Base-by-base conservation (phyloP, 2,888 invertebrate genomes). In the Latrodectus hesperus region DNA sequence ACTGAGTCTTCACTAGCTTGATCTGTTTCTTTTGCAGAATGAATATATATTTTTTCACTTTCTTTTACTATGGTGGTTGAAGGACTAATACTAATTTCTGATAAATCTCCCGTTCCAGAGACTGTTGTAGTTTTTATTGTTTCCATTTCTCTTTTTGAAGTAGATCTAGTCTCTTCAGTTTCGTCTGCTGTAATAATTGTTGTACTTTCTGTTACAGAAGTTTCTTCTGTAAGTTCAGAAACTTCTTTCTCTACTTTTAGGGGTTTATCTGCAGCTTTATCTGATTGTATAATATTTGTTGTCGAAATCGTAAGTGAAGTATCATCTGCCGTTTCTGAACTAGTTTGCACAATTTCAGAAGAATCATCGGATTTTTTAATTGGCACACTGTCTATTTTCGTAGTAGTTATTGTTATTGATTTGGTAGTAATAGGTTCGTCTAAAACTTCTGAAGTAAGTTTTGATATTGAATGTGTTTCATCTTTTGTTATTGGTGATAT, bases 321-420 rank as follows among this genome's bases (percentile, higher is more conserved):
- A 11, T 71, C 52, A 52, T 51, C 51, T 4, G 8, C 16, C 17
- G 1, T 55, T 38, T 65, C 22, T 60, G 60, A 22, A 17, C 12
- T n/a, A n/a, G n/a, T 17, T 64, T 76, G 12, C 55, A 55, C 9
- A n/a, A 17, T 65, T 17, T 65, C n/a, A 17, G 65, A 17, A 10
- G 60, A 38, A 12, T 64, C 76, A 9, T 17, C 76, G 22, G 64
- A 60, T 17, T 60, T 68, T 78, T 70, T 60, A 71, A n/a, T 68
- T 49, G 38, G 38, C 4, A 6, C 38, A 38, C 38, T 38, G 0
- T 38, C 49, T 11, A 16, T 49, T 12, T 70, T 12, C 14, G 6
- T n/a, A 16, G 70, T 26, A 71, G 80, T 80, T n/a, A 71, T 71
- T 14, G 73, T 73, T 53, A 80, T 49, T 51, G 55, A 71, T 9